Evolutionary conservation across 2,113 vertebrate genomes (phyloP).

Genomic region (Eurystomus gularis): DNA sequence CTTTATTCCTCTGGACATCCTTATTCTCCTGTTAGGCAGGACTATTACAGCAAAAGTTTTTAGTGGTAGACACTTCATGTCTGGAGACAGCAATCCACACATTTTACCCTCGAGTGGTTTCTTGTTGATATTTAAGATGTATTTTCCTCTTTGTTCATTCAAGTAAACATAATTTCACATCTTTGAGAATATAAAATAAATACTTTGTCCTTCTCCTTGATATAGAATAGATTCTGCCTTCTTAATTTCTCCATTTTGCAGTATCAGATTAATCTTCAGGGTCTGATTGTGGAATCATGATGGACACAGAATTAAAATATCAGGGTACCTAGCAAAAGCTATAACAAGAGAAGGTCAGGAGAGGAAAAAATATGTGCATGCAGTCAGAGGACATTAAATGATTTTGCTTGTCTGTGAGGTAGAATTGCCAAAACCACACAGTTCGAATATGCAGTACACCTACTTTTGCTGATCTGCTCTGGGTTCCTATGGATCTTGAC

Average conservation of each 20-base stretch:
- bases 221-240: neutral
- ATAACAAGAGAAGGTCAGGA: neutral
- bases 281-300: neutral
- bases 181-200: neutral
- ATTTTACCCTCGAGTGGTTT: neutral
- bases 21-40: neutral
- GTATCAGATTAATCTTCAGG: neutral
- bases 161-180: neutral
- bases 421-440: neutral
- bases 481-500: neutral
- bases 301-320: neutral
- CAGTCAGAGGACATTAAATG: neutral
- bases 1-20: too few species aligned
- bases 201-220: neutral
- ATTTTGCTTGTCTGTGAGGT: neutral
- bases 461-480: neutral
- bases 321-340: neutral
- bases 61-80: neutral
- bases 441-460: neutral
- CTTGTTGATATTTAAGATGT: neutral
- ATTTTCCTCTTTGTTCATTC: neutral
- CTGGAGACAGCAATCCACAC: neutral
- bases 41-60: neutral
- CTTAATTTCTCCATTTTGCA: neutral
- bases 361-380: fast-evolving